Conservation (phyloP, 2,797 vertebrate genomes). For the Anomalospiza imberbis region DNA sequence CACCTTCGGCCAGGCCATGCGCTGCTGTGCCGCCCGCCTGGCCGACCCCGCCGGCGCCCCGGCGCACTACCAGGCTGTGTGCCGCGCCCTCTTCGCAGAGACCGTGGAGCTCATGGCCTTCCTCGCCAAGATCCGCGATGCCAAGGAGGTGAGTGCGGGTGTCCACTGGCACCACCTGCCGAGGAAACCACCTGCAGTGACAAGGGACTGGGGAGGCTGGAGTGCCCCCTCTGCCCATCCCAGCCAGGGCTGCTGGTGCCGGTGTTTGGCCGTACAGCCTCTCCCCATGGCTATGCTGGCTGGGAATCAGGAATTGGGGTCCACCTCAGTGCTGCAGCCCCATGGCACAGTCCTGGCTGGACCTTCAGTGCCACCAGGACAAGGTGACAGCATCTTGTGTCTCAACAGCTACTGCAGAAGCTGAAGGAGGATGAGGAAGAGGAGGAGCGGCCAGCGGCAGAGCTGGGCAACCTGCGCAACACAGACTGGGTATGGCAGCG, state of each 20-base stretch:
- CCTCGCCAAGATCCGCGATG: slow-evolving; percentile 86
- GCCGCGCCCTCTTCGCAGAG: slow-evolving; percentile 90
- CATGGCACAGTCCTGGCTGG: rapidly evolving
- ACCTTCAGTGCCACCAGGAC: not conserved
- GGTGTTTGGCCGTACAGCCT: rapidly evolving
- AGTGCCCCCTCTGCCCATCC: not conserved
- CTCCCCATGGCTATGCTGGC: not conserved
- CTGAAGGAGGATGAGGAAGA: slow-evolving; percentile 78
- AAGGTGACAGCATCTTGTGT: not conserved
- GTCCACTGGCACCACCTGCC: rapidly evolving
- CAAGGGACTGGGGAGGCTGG: rapidly evolving
- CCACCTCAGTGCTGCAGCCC: not conserved
- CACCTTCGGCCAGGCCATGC: slow-evolving; percentile 85
- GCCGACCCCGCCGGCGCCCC: slow-evolving; percentile 79
- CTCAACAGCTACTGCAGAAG: slow-evolving; percentile 86
- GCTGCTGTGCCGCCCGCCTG: slow-evolving; percentile 82
- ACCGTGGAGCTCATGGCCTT: slow-evolving; percentile 93
- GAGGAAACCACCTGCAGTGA: rapidly evolving
- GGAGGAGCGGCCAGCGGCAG: slow-evolving; percentile 73
- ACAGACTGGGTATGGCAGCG: slow-evolving; percentile 84
- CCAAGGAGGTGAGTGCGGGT: slow-evolving; percentile 82
- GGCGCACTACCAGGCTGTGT: slow-evolving; percentile 92
- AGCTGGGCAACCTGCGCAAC: slow-evolving; percentile 88
- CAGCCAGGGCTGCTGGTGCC: rapidly evolving
- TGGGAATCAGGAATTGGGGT: not conserved